Evolutionary conservation across 2,797 vertebrate species (phyloP), one percentile per base, ranked within the genome.

Genomic region (Sparidentex hasta): DNA sequence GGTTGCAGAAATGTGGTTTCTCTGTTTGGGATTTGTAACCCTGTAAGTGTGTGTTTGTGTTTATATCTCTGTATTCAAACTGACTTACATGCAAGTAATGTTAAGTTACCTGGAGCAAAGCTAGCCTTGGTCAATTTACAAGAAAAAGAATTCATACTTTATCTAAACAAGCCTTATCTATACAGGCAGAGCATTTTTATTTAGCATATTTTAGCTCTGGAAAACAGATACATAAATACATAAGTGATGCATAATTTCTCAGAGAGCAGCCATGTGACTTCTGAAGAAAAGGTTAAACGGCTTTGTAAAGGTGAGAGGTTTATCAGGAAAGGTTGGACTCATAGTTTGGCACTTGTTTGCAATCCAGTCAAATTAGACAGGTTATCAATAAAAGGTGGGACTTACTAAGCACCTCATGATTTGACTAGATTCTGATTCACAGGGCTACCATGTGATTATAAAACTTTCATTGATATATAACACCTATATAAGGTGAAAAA

Each of bases 141-240:
- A 62, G 44, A 80, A 74, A 38, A 43, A 74, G 69, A 38, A 84
- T 84, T 70, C 59, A 54, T 55, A 68, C 38, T 80, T 80, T 58
- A 81, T 86, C 58, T 65, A 61, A 65, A 73, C 70, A 59, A 88
- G 65, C 29, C 64, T 77, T 83, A 76, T 86, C 61, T 77, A 43
- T 73, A 81, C 16, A 59, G 25, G 20, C 16, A 4, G 58, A 57
- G 27, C 47, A 71, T 72, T 83, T 59, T 68, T 71, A 81, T 75
- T 75, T 76, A 17, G 65, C 47, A 41, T n/a, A 41, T 70, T 70
- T 69, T 16, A 61, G 46, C 29, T 76, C 25, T 59, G 57, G 33
- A 54, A 64, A 65, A 69, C 23, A 71, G 52, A 65, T 47, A 63
- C 23, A 18, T 38, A 80, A 59, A 63, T 66, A 23, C 33, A 64